A percentile compares a stretch with the other conserved stretches of the same genome.
These are phyloP conservation scores for honey bee (Apis mellifera) DNA, from an alignment of 1,140 invertebrate genomes.

Conservation along the genomic window Amel_HAv3.1 CM009945.2:8762001-8762500, in stretches of 20 bases:
- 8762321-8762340: neutral
- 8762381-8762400: neutral
- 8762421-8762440: conserved; percentile 3
- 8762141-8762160: conserved; percentile 59
- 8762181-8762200: conserved; percentile 38
- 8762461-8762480: neutral
- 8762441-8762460: neutral
- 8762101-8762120: conserved; percentile 61
- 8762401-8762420: neutral
- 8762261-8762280: conserved; percentile 2
- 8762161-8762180: conserved; percentile 50
- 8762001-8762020: conserved; percentile 6
- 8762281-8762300: conserved; percentile 6
- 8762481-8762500: neutral
- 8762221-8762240: conserved; percentile 38
- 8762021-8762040: conserved; percentile 43
- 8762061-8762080: conserved; percentile 9
- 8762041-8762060: conserved; percentile 23
- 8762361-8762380: neutral
- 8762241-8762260: conserved; percentile 24
- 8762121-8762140: conserved; percentile 50
- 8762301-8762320: neutral
- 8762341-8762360: neutral
- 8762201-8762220: conserved; percentile 54
- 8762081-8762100: conserved; percentile 56